phyloP scores from a whole-genome alignment of 2,888 invertebrate species.

The Cosmia pyralina region DNA sequence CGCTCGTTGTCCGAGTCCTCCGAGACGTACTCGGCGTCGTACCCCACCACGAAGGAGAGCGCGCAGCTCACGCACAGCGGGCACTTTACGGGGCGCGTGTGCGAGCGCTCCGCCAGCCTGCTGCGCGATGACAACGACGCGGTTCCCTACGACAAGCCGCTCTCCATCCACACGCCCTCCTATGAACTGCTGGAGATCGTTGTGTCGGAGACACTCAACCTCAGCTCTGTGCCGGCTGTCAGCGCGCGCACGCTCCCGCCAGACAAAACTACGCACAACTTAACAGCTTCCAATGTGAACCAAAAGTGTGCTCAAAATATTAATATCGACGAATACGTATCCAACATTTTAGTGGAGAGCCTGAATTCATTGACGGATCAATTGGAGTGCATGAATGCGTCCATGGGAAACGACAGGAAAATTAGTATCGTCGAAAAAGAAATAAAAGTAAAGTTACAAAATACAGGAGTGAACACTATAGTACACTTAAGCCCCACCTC shows the following conservation, averaged over 20 bases:
- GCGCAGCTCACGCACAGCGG: conserved; percentile 53
- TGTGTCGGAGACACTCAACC: conserved; percentile 82
- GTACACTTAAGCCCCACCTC: conserved; percentile 88
- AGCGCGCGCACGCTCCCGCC: conserved; percentile 21
- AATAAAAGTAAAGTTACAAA: conserved; percentile 87
- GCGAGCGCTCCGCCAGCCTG: conserved; percentile 67
- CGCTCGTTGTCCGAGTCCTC: conserved; percentile 71
- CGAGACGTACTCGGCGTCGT: conserved; percentile 75
- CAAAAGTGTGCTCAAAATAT: conserved; percentile 66
- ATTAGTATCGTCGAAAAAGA: conserved; percentile 87
- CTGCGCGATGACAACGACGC: conserved; percentile 73
- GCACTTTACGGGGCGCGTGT: conserved; percentile 71
- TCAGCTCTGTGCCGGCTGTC: conserved; percentile 56
- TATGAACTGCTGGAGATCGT: conserved; percentile 86
- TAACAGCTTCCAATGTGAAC: conserved; percentile 57
- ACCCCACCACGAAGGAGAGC: conserved; percentile 75
- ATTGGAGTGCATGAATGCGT: conserved; percentile 84
- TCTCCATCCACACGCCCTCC: conserved; percentile 72
- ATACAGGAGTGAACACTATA: conserved; percentile 86
- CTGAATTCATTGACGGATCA: conserved; percentile 87
- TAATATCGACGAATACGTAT: conserved; percentile 88
- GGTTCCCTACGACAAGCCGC: conserved; percentile 71
- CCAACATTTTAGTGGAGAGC: conserved; percentile 88
- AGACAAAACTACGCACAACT: conserved; percentile 25
- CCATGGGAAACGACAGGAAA: conserved; percentile 80